Conservation (phyloP, 2,113 vertebrate species). For the Hassar affinis region DNA sequence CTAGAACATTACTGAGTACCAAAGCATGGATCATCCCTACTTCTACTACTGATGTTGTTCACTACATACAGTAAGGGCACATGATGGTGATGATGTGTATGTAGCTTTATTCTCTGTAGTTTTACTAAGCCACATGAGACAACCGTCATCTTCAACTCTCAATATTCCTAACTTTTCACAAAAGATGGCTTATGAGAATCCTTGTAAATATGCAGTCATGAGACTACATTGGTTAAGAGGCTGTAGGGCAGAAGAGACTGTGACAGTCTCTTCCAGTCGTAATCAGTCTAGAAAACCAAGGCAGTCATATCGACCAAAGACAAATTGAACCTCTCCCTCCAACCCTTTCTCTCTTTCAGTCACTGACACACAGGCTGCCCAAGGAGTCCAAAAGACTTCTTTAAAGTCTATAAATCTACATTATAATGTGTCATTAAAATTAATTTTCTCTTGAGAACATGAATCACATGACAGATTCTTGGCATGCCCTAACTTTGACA, state of each 20-base stretch:
- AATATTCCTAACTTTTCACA: neutral
- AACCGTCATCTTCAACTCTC: neutral
- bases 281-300: constrained; percentile 65
- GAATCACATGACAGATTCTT: constrained; percentile 73
- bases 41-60: neutral
- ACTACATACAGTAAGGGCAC: neutral
- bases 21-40: no score
- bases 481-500: constrained; percentile 68
- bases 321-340: constrained; percentile 58
- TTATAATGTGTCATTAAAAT: constrained; percentile 72
- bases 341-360: constrained; percentile 1
- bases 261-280: constrained; percentile 59
- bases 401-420: constrained; percentile 72
- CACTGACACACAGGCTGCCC: constrained; percentile 25
- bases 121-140: neutral
- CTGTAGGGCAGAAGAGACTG: constrained; percentile 33
- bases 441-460: constrained; percentile 65
- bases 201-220: neutral
- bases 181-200: neutral
- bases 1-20: no score
- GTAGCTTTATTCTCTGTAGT: neutral
- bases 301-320: constrained; percentile 68
- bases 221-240: constrained; percentile 4
- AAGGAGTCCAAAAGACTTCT: constrained; percentile 68
- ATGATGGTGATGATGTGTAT: neutral